phyloP scores from a whole-genome alignment of 2,113 vertebrate genomes.

The Gambusia holbrooki region DNA sequence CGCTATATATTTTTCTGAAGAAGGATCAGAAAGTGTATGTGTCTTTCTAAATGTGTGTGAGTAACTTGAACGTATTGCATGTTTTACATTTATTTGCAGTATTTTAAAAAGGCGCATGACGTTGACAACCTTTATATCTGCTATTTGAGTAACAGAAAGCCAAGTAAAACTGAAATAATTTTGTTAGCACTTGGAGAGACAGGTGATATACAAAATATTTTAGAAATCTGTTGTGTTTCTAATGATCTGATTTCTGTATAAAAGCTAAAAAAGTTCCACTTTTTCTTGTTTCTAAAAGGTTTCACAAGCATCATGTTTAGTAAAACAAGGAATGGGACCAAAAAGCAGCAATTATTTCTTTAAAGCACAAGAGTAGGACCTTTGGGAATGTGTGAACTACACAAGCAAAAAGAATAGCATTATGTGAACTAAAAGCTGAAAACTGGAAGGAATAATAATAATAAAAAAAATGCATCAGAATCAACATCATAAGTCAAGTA shows the following conservation, averaged over 20 bases:
- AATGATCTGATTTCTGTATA: background rate
- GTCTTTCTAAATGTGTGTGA: background rate
- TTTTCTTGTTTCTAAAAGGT: too few species aligned
- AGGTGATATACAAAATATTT: background rate
- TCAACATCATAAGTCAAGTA: slow-evolving; percentile 13
- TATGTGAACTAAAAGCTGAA: background rate
- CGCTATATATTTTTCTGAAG: background rate
- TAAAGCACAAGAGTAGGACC: background rate
- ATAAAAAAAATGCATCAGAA: background rate
- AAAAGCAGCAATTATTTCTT: background rate
- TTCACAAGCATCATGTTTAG: too few species aligned
- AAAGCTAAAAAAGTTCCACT: too few species aligned
- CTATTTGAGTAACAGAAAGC: background rate
- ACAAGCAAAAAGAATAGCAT: too few species aligned
- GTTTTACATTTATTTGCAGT: background rate
- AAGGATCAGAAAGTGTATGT: background rate
- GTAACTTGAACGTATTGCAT: background rate
- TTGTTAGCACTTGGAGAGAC: background rate
- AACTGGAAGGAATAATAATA: background rate
- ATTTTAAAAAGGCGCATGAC: background rate
- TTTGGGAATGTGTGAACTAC: background rate
- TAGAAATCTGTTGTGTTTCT: background rate
- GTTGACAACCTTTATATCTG: background rate
- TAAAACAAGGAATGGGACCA: background rate
- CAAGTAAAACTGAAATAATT: too few species aligned